These are phyloP conservation scores for Buphagus erythrorhynchus DNA, from an alignment of 2,797 vertebrate species.

Conservation along the genomic window DNA sequence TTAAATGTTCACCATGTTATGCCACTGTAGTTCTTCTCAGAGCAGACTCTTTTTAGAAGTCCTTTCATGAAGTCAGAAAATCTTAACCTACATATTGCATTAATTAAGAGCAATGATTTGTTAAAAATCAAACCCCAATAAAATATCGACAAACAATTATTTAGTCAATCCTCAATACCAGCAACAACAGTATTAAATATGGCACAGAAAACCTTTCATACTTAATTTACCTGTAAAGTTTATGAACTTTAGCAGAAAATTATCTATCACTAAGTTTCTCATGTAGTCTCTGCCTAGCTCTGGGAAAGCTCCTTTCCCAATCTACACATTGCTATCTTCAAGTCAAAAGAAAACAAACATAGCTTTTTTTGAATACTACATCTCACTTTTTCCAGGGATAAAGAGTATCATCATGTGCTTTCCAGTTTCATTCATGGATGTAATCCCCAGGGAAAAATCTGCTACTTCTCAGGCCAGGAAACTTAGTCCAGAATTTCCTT, in stretches of 20 bases:
- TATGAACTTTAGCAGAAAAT: background rate
- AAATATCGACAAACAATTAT: background rate
- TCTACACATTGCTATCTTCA: background rate
- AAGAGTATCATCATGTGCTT: background rate
- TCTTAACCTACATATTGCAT: background rate
- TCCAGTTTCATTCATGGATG: background rate
- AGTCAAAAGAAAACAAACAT: background rate
- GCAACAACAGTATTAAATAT: background rate
- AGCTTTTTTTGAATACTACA: fast-evolving
- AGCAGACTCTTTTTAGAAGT: background rate
- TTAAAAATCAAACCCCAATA: background rate
- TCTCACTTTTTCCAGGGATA: background rate
- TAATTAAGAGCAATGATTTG: background rate
- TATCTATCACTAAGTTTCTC: background rate
- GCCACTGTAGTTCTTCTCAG: background rate
- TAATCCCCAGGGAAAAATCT: background rate
- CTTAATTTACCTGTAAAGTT: background rate
- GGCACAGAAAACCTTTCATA: background rate
- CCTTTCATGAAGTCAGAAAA: background rate
- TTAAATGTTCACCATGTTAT: background rate
- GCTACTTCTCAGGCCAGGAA: background rate
- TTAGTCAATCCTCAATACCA: background rate
- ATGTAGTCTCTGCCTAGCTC: background rate
- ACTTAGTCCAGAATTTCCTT: background rate
- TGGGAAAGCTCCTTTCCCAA: background rate